These are phyloP conservation scores for Stigmatopora nigra DNA, from an alignment of 2,113 vertebrate species.

Conservation along the genomic window DNA sequence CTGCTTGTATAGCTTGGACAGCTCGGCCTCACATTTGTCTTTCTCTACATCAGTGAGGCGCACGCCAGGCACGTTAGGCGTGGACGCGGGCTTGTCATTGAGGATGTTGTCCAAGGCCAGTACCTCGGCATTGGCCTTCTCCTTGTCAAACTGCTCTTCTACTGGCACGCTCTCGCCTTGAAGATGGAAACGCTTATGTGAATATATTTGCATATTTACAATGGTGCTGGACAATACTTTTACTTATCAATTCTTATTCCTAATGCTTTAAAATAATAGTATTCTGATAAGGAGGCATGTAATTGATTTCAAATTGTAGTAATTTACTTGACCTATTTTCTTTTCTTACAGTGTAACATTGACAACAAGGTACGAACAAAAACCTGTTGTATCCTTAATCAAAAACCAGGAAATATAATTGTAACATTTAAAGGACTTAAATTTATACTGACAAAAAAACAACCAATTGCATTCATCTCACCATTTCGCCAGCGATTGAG, in stretches of 20 bases:
- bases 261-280: not conserved
- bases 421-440: not conserved
- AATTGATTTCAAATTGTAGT: not conserved
- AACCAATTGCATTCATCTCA: conserved; percentile 47
- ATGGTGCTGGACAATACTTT: not conserved
- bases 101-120: conserved; percentile 83
- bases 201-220: not conserved
- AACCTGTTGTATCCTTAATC: not conserved
- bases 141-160: conserved; percentile 94
- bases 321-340: not conserved
- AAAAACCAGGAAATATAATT: not conserved
- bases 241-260: not conserved
- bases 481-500: conserved; percentile 94
- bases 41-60: conserved; percentile 89
- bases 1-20: conserved; percentile 89
- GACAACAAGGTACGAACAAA: not conserved
- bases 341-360: not conserved
- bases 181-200: not conserved
- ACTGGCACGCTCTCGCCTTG: conserved; percentile 87
- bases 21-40: conserved; percentile 88
- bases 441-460: not conserved
- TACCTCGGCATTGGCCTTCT: conserved; percentile 88
- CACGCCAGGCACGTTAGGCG: conserved; percentile 79
- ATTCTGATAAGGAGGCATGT: not conserved
- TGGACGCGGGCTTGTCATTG: conserved; percentile 80